phyloP scores from a whole-genome alignment of 2,113 vertebrate species.

The Limanda limanda region DNA sequence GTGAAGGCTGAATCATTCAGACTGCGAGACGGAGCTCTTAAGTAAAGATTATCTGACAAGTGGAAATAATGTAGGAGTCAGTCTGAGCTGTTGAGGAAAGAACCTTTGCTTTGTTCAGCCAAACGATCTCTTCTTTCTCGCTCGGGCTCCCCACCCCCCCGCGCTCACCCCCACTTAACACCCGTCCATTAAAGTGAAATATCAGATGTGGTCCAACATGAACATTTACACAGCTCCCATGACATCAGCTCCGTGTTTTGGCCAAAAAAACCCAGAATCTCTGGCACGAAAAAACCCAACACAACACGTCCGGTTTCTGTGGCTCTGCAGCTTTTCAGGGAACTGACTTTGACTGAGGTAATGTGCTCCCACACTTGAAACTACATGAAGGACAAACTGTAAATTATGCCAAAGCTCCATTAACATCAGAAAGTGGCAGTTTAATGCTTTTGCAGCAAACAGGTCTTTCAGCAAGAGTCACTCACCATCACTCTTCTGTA shows the following conservation, averaged over 20 bases:
- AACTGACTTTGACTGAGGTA: no score
- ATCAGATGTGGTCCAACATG: constrained; percentile 63
- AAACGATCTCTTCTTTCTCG: constrained; percentile 24
- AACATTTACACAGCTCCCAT: constrained; percentile 64
- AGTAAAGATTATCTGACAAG: constrained; percentile 48
- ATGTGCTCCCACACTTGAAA: no score
- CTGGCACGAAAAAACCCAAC: constrained; percentile 51
- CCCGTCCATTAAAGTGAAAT: constrained; percentile 72
- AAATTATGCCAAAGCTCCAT: no score
- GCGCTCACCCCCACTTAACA: constrained; percentile 53
- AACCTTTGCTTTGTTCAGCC: constrained; percentile 34
- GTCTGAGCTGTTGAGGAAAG: neutral
- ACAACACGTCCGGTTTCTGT: no score
- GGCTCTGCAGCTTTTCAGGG: no score
- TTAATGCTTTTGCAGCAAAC: no score
- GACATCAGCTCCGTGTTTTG: constrained; percentile 67
- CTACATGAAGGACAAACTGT: no score
- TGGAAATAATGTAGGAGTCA: constrained; percentile 27
- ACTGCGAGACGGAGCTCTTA: constrained; percentile 42
- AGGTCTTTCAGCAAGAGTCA: no score
- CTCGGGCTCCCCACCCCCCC: constrained; percentile 16
- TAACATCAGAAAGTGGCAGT: no score
- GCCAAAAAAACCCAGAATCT: constrained; percentile 58
- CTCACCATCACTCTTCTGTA: no score
- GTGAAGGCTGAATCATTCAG: constrained; percentile 41